Evolutionary conservation across 2,113 vertebrate genomes (phyloP), one percentile per base, ranked within the genome.

Genomic region (Panthera leo): DNA sequence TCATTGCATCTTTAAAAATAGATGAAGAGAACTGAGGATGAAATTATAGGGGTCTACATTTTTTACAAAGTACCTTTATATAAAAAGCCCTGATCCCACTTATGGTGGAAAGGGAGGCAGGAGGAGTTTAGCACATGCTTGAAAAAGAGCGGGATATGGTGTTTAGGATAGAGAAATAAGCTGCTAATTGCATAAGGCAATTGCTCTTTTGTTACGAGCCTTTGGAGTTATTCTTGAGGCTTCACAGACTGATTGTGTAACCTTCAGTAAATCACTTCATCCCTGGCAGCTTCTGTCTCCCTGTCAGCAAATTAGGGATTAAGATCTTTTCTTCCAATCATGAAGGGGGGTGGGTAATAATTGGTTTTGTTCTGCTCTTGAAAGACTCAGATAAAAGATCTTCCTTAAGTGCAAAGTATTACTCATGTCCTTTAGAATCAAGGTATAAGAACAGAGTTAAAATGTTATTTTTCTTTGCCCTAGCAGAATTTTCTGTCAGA

Each of bases 291-390:
- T 93, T 90, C 94, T 95, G 71, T 86, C 85, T 95, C 45, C 73
- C 82, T 70, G 85, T 84, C 94, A 95, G 71, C 48, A 91, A 95
- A 91, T 97, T 95, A 94, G 25, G 63, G 82, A 91, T 97, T 97
- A 91, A 82, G 70, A 94, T 97, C 83, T 96, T 97, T 45, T 67
- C 58, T 96, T 97, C 85, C 82, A 78, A 16, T 89, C 87, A 55
- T 29, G 36, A 68, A 94, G 34, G 18, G 27, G 63, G 29, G 34
- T 45, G 7, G 11, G 31, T 97, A 96, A 97, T 95, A 94, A 97
- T 68, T 93, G 68, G 71, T 91, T 98, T 94, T 78, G 61, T 97
- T 94, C 92, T 29, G 39, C 53, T 80, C 92, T 97, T 97, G 67
- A 97, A 86, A 89, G 76, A 42, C 71, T 96, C 80, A 91, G 73